Conservation (phyloP, 2,113 vertebrate species). For the Cromileptes altivelis region DNA sequence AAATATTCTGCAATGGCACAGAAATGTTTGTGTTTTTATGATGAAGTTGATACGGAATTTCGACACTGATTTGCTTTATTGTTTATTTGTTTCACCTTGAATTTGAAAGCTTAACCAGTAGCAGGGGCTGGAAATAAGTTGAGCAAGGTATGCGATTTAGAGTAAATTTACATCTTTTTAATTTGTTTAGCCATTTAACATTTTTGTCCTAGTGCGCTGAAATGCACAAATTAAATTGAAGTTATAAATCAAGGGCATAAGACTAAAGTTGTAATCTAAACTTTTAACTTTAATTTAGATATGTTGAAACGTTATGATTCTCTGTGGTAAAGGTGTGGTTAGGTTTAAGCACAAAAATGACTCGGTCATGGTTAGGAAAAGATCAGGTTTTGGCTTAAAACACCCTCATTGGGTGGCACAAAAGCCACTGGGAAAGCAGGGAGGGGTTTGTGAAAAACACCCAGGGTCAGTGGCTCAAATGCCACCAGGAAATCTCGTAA, state of each 20-base stretch:
- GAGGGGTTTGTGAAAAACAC: no score
- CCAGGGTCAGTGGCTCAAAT: no score
- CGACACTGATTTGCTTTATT: neutral
- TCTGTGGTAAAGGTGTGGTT: no score
- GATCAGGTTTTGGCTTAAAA: no score
- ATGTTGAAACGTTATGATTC: no score
- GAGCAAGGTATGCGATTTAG: neutral
- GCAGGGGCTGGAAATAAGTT: neutral
- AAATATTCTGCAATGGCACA: constrained; percentile 3
- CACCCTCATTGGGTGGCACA: no score
- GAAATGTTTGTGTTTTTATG: neutral
- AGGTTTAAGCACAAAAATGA: no score
- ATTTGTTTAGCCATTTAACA: neutral
- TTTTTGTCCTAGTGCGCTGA: neutral
- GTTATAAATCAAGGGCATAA: neutral
- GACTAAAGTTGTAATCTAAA: neutral
- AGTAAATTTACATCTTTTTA: neutral
- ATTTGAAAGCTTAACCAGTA: neutral
- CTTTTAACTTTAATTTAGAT: no score
- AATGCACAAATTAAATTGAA: constrained; percentile 1
- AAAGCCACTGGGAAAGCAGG: no score
- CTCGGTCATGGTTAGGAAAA: no score
- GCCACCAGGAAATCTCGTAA: no score
- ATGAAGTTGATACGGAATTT: neutral
- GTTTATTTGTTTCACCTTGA: neutral